These are phyloP conservation scores for Xestobium rufovillosum DNA, from an alignment of 2,888 invertebrate genomes.

Conservation along the genomic window DNA sequence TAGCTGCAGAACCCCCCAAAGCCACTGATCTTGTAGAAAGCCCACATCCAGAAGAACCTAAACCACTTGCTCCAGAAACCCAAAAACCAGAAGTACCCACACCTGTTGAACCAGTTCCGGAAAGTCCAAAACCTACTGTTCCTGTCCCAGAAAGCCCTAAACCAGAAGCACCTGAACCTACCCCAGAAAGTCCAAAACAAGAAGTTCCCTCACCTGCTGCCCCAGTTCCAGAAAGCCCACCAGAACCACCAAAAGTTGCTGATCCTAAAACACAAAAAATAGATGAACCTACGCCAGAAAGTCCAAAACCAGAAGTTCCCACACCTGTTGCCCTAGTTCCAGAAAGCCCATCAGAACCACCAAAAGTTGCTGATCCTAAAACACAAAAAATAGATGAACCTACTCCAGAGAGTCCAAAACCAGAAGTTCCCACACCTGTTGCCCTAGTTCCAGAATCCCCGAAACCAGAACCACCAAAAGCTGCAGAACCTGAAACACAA, in stretches of 20 bases:
- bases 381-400: too few species aligned
- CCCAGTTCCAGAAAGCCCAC: constrained; percentile 18
- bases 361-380: constrained; percentile 12
- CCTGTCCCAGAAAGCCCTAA: constrained; percentile 2
- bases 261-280: too few species aligned
- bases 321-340: constrained; percentile 13
- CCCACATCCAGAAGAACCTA: constrained; percentile 20
- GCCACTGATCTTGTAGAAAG: constrained; percentile 13
- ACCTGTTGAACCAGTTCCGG: constrained; percentile 3
- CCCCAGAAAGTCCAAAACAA: constrained; percentile 11
- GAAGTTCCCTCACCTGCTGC: constrained; percentile 15
- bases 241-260: constrained; percentile 9
- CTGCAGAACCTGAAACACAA: constrained; percentile 13
- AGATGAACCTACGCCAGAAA: constrained; percentile 15
- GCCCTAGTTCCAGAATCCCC: constrained; percentile 14
- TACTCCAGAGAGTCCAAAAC: constrained; percentile 18
- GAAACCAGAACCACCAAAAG: constrained; percentile 7
- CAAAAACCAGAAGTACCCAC: constrained; percentile 4
- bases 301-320: constrained; percentile 17
- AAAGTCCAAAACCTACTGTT: neutral
- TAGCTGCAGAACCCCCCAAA: constrained; percentile 19
- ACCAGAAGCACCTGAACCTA: constrained; percentile 6
- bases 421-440: constrained; percentile 15
- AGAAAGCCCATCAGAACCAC: constrained; percentile 11
- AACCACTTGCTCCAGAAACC: constrained; percentile 19